A percentile compares a stretch with the other conserved stretches of the same genome.
These are phyloP conservation scores for Lepidotrigona ventralis DNA, from an alignment of 1,140 invertebrate species.

Conservation along the genomic window DNA sequence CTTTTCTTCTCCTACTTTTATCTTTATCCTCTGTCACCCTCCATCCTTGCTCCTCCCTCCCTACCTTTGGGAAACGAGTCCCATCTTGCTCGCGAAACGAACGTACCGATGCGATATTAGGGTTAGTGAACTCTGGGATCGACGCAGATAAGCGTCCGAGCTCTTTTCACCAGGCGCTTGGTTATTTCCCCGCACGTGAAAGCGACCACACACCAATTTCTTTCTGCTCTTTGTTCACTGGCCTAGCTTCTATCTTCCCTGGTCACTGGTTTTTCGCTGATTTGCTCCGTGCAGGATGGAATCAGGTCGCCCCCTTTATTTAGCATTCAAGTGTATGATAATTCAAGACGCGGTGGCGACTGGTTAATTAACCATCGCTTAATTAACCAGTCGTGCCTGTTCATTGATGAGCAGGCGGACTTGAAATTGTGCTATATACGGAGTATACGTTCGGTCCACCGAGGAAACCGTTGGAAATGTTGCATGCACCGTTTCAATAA, in stretches of 20 bases:
- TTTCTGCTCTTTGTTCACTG: no score
- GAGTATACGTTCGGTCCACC: slow-evolving; percentile 2
- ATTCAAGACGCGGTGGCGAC: slow-evolving; percentile 3
- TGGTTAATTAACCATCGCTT: slow-evolving; percentile 10
- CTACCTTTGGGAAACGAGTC: slow-evolving; percentile 3
- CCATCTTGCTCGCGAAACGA: not conserved
- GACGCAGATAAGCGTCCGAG: not conserved
- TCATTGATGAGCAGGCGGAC: slow-evolving; percentile 1
- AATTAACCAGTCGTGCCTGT: not conserved
- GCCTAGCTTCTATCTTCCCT: not conserved
- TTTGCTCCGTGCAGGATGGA: not conserved
- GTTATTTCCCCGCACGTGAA: not conserved
- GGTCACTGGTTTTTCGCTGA: not conserved
- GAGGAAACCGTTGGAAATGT: not conserved
- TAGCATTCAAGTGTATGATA: slow-evolving; percentile 20
- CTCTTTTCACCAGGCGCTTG: not conserved
- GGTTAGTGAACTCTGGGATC: slow-evolving; percentile 55
- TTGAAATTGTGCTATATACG: not conserved
- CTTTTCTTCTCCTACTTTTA: not conserved
- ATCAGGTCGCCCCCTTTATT: not conserved
- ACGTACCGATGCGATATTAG: slow-evolving; percentile 40
- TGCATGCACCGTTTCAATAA: slow-evolving; percentile 17
- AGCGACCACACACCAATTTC: not conserved
- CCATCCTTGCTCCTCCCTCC: not conserved
- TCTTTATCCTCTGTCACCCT: not conserved